Evolutionary conservation across 2,888 invertebrate genomes (phyloP).

Genomic region (Thecocarcelia acutangulata): DNA sequence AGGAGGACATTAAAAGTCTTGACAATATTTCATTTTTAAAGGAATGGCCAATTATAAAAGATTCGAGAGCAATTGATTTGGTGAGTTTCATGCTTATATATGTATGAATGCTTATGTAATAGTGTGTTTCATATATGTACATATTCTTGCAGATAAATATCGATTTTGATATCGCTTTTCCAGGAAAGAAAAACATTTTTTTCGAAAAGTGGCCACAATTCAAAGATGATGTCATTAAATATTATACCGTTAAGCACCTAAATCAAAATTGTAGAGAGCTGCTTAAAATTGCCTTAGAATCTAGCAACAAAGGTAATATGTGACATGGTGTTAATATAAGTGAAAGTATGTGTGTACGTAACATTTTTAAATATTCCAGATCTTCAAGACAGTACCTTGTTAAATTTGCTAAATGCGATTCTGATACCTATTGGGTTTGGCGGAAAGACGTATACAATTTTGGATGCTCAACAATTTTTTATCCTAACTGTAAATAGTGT

Average conservation of each 20-base stretch:
- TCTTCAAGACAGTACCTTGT: constrained; percentile 33
- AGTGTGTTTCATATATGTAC: background rate
- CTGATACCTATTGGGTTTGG: constrained; percentile 36
- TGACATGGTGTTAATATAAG: no score
- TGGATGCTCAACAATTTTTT: constrained; percentile 42
- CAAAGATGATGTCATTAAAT: constrained; percentile 15
- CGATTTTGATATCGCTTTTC: constrained; percentile 13
- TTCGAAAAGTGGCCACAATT: constrained; percentile 12
- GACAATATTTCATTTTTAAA: constrained; percentile 21
- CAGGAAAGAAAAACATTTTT: constrained; percentile 4
- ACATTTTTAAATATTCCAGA: background rate
- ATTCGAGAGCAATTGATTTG: constrained; percentile 27
- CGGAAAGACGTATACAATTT: constrained; percentile 32
- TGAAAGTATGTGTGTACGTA: background rate
- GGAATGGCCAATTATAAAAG: constrained; percentile 30
- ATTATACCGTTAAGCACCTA: background rate
- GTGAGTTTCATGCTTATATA: constrained; percentile 13
- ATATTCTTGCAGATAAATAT: constrained; percentile 26
- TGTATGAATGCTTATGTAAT: background rate
- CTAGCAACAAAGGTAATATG: constrained; percentile 28
- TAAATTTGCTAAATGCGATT: constrained; percentile 44
- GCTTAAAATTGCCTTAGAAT: constrained; percentile 1
- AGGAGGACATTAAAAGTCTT: background rate
- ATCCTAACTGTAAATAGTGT: constrained; percentile 6
- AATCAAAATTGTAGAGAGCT: constrained; percentile 5